phyloP scores from a whole-genome alignment of 2,888 invertebrate species.

The Steromphala cineraria region DNA sequence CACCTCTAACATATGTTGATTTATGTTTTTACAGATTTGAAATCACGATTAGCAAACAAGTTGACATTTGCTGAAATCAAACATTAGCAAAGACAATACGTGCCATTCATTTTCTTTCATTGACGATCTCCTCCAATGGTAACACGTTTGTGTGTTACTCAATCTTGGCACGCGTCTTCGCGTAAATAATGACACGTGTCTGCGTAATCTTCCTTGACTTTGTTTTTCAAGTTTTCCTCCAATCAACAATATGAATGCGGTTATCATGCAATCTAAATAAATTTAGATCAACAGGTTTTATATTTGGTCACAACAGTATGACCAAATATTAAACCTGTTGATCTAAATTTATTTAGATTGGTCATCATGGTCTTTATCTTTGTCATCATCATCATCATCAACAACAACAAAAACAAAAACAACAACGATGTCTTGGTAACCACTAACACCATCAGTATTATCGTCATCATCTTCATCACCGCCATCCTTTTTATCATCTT shows the following conservation, averaged over 20 bases:
- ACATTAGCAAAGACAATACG: too few species aligned
- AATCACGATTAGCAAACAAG: too few species aligned
- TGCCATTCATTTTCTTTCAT: slow-evolving; percentile 16
- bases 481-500: neutral
- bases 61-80: too few species aligned
- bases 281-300: too few species aligned
- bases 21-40: too few species aligned
- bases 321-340: too few species aligned
- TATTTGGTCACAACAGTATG: too few species aligned
- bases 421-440: too few species aligned
- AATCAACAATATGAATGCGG: neutral
- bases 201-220: neutral
- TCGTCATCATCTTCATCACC: neutral
- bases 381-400: neutral
- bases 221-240: neutral
- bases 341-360: too few species aligned
- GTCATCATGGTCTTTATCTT: neutral
- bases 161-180: neutral
- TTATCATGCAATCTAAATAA: too few species aligned
- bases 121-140: neutral
- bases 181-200: neutral
- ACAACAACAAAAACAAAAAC: too few species aligned
- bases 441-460: slow-evolving; percentile 25
- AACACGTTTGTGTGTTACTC: neutral
- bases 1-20: too few species aligned